Conservation (phyloP, 1,140 invertebrate genomes). For the Uloborus diversus region DNA sequence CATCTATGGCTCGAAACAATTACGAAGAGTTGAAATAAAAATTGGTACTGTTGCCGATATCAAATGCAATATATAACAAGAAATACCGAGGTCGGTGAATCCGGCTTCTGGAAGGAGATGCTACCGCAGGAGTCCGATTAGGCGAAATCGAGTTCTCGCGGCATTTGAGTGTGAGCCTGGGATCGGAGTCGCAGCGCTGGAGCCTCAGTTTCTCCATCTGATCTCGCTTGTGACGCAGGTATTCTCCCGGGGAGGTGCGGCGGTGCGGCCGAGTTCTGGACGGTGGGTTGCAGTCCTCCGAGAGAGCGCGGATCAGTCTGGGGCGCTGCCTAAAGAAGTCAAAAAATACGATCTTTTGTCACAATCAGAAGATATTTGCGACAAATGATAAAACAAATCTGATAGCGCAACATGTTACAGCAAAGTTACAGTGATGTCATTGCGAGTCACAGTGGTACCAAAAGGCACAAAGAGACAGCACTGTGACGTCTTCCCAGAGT, state of each 20-base stretch:
- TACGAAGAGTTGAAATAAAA: too few species aligned
- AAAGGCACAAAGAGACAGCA: too few species aligned
- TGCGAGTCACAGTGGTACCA: too few species aligned
- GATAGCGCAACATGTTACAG: too few species aligned
- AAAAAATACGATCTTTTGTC: background rate
- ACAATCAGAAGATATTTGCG: too few species aligned
- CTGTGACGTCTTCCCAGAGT: too few species aligned
- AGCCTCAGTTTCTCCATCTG: conserved; percentile 36
- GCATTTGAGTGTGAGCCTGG: background rate
- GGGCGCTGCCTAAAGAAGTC: background rate
- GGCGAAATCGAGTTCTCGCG: background rate
- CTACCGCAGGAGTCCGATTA: background rate
- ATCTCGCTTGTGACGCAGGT: conserved; percentile 29
- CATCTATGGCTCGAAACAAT: too few species aligned
- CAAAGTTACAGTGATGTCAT: too few species aligned
- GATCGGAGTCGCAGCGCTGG: conserved; percentile 33
- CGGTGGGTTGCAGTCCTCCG: conserved; percentile 33
- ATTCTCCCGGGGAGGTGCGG: conserved; percentile 40
- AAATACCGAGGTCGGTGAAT: background rate
- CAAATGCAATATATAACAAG: too few species aligned
- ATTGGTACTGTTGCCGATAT: too few species aligned
- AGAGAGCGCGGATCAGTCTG: conserved; percentile 16
- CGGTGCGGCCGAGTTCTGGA: conserved; percentile 20
- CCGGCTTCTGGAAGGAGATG: conserved; percentile 19
- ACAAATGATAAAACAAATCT: too few species aligned